phyloP scores from a whole-genome alignment of 2,797 vertebrate genomes.

The Gobio occitaniae region DNA sequence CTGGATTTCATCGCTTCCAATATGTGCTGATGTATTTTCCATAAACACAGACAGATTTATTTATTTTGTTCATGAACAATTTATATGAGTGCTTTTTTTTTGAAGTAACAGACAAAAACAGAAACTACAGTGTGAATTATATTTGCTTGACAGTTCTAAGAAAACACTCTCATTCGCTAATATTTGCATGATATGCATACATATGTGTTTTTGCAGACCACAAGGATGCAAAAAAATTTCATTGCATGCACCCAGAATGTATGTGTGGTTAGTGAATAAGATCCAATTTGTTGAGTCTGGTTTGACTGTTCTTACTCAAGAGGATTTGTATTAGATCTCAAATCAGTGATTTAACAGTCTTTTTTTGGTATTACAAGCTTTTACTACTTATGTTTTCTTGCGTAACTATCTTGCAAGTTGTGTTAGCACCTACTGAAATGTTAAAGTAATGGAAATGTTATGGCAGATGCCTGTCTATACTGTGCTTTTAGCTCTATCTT shows the following conservation, averaged over 20 bases:
- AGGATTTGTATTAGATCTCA: not conserved
- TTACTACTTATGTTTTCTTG: not conserved
- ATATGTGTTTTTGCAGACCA: not conserved
- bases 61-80: too few relatives aligned
- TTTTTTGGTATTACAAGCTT: not conserved
- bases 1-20: constrained; percentile 61
- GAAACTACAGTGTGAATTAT: not conserved
- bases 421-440: not conserved
- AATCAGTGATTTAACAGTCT: not conserved
- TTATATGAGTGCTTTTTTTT: not conserved
- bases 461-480: not conserved
- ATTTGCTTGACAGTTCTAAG: not conserved
- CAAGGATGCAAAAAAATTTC: not conserved
- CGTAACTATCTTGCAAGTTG: not conserved
- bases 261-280: not conserved
- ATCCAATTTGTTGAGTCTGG: not conserved
- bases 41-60: constrained; percentile 18
- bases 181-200: not conserved
- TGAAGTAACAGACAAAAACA: not conserved
- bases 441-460: not conserved
- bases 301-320: not conserved
- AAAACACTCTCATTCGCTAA: not conserved
- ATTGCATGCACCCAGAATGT: not conserved
- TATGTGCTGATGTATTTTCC: constrained; percentile 63
- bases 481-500: constrained; percentile 39